phyloP scores from a whole-genome alignment of 2,113 vertebrate genomes.

The Eptatretus burgeri region DNA sequence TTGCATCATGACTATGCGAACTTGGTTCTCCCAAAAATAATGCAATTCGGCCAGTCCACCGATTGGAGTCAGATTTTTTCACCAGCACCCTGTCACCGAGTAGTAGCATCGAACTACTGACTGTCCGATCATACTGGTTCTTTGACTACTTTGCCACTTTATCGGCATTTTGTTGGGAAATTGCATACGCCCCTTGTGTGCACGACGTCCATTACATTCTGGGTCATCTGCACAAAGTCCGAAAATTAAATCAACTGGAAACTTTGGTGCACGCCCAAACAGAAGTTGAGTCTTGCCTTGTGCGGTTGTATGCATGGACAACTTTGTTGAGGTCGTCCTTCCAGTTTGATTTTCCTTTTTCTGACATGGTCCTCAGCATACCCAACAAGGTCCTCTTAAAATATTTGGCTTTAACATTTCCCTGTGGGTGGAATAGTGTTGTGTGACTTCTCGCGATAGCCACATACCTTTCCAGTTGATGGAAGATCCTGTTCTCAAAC shows the following conservation, averaged over 20 bases:
- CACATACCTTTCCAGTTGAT: conserved; percentile 5
- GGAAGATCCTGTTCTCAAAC: conserved; percentile 10
- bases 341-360: conserved; percentile 9
- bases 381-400: conserved; percentile 10
- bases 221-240: neutral
- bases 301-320: conserved; percentile 8
- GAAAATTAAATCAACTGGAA: conserved; percentile 4
- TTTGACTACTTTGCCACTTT: too few species aligned
- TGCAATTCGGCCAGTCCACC: too few species aligned
- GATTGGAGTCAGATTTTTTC: too few species aligned
- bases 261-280: neutral
- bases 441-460: conserved; percentile 6
- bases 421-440: conserved; percentile 8
- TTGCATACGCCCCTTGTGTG: too few species aligned
- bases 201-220: neutral
- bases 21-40: too few species aligned
- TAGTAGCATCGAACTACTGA: too few species aligned
- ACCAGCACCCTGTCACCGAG: too few species aligned
- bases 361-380: conserved; percentile 9
- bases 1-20: too few species aligned
- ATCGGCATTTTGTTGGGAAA: too few species aligned
- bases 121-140: too few species aligned
- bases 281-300: neutral
- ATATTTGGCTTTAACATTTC: conserved; percentile 8
- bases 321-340: conserved; percentile 2